Evolutionary conservation across 2,888 invertebrate species (phyloP).

Genomic region (Drosophila buzzatii): DNA sequence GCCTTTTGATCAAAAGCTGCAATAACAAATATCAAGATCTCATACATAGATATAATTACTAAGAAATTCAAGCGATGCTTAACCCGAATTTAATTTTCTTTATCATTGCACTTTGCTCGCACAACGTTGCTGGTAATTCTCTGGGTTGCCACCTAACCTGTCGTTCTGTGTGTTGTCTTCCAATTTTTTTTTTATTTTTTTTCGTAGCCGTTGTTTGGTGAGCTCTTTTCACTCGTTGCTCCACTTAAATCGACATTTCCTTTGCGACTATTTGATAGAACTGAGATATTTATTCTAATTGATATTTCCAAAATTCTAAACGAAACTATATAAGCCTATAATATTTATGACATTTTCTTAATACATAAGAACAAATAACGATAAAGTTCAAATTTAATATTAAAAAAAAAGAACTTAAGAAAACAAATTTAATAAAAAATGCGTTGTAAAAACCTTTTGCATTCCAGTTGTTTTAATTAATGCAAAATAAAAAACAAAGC

Average conservation of each 20-base stretch:
- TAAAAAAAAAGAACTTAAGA: conserved; percentile 35
- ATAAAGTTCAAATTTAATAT: conserved; percentile 45
- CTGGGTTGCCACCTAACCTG: not conserved
- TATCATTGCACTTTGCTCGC: conserved; percentile 22
- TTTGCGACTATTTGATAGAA: conserved; percentile 12
- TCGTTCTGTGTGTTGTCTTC: conserved; percentile 20
- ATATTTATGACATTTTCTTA: conserved; percentile 52
- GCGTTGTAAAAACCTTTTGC: conserved; percentile 72
- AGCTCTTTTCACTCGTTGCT: conserved; percentile 38
- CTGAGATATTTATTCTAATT: conserved; percentile 6
- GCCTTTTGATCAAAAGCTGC: not conserved
- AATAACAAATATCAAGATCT: not conserved
- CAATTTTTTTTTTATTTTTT: conserved; percentile 1
- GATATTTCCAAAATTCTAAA: conserved; percentile 28
- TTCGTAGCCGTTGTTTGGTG: conserved; percentile 26
- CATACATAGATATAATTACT: not conserved
- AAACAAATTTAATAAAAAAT: conserved; percentile 62
- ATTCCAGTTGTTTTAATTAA: conserved; percentile 80
- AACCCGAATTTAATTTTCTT: not conserved
- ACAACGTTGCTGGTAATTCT: conserved; percentile 11
- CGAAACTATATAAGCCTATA: conserved; percentile 28
- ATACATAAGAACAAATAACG: conserved; percentile 63
- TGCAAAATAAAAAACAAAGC: conserved; percentile 61
- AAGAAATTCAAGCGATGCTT: not conserved
- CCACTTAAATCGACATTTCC: conserved; percentile 12